Conservation (phyloP, 1,140 invertebrate species). For the Coenobita brevimanus region DNA sequence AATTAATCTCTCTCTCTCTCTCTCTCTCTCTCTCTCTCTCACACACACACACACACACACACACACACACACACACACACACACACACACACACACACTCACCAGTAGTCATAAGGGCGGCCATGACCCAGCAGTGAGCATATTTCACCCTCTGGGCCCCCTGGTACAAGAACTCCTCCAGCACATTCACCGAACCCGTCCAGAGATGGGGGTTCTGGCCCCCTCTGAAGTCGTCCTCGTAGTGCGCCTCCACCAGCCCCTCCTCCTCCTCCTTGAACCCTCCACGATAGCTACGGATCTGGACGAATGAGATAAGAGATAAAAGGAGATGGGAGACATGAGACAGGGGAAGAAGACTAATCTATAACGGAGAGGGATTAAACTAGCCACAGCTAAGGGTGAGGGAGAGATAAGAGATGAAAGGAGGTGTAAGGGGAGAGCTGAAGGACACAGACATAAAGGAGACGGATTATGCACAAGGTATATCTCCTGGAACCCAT, state of each 20-base stretch:
- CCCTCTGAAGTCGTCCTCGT: conserved; percentile 80
- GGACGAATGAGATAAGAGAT: no score
- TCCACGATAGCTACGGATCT: conserved; percentile 70
- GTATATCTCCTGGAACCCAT: no score
- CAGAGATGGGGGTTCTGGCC: conserved; percentile 81
- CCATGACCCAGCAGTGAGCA: conserved; percentile 87
- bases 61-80: neutral
- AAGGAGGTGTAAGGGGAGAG: no score
- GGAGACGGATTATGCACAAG: no score
- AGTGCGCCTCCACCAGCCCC: conserved; percentile 76
- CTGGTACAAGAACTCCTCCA: conserved; percentile 78
- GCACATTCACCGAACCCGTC: conserved; percentile 80
- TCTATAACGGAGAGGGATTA: no score
- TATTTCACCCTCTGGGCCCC: conserved; percentile 78
- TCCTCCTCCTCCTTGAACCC: conserved; percentile 79
- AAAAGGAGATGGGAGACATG: no score
- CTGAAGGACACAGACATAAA: no score
- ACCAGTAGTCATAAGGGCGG: conserved; percentile 81
- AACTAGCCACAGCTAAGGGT: no score
- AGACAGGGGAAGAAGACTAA: no score
- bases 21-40: neutral
- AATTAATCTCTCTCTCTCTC: no score
- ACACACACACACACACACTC: conserved; percentile 56
- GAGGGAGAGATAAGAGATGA: no score
- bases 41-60: neutral